A percentile compares a stretch with the other conserved stretches of the same genome.
Conservation (phyloP, 2,888 invertebrate species). For the Mellilla xanthometata region DNA sequence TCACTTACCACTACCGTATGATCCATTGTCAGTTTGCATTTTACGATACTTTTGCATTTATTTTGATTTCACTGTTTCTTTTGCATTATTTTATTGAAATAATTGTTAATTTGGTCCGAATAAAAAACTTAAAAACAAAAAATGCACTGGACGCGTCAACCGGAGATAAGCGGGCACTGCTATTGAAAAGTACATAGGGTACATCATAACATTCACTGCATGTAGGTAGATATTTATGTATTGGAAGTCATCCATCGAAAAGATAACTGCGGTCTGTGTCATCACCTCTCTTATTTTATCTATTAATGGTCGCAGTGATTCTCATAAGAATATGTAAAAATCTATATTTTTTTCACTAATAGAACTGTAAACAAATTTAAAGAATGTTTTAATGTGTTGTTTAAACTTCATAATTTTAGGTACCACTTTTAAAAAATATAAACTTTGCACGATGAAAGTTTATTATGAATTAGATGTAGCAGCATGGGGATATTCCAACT, state of each 20-base stretch:
- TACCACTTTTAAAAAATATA: no score
- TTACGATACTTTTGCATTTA: slow-evolving; percentile 16
- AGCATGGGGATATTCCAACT: no score
- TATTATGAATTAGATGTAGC: no score
- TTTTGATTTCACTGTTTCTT: slow-evolving; percentile 1
- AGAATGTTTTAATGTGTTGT: no score
- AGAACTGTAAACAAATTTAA: no score
- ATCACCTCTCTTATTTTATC: slow-evolving; percentile 8
- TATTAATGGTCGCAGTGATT: no score
- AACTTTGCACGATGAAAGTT: no score
- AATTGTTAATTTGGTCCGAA: slow-evolving; percentile 1
- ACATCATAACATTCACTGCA: slow-evolving; percentile 18
- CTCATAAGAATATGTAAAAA: no score
- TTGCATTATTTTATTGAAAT: neutral
- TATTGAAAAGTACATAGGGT: slow-evolving; percentile 30
- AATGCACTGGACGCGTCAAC: slow-evolving; percentile 35
- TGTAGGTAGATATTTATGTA: slow-evolving; percentile 7
- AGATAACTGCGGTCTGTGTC: slow-evolving; percentile 19
- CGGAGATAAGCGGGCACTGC: slow-evolving; percentile 44
- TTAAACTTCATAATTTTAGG: no score
- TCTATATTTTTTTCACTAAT: no score
- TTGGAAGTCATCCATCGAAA: neutral
- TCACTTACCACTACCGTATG: slow-evolving; percentile 72
- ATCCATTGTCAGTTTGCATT: slow-evolving; percentile 72
- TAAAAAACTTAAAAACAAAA: slow-evolving; percentile 19